phyloP scores from a whole-genome alignment of 2,113 vertebrate species.

The Macroglossus sobrinus region DNA sequence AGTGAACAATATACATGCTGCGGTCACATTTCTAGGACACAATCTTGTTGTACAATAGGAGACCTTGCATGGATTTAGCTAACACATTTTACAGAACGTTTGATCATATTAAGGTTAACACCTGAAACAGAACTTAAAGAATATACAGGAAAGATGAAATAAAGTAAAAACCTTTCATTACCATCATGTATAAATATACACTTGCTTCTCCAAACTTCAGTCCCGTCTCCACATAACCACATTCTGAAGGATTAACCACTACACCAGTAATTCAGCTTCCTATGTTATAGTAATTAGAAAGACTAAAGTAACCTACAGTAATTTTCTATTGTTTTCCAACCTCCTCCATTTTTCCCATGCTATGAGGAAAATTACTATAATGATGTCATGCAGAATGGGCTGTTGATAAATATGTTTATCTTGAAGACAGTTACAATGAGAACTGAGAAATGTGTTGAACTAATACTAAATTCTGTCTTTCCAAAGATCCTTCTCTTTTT shows the following conservation, averaged over 20 bases:
- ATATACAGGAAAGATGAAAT: conserved; percentile 62
- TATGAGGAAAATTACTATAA: conserved; percentile 22
- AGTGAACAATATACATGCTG: conserved; percentile 59
- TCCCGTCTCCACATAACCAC: conserved; percentile 13
- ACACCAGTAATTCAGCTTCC: conserved; percentile 36
- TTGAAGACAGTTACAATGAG: neutral
- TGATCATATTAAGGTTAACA: conserved; percentile 65
- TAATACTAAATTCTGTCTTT: neutral
- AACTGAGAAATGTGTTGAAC: conserved; percentile 43
- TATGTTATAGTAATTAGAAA: conserved; percentile 42
- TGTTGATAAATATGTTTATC: conserved; percentile 47
- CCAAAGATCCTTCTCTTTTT: conserved; percentile 34
- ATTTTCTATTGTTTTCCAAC: conserved; percentile 50
- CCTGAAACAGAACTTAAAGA: conserved; percentile 68
- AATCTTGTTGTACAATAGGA: conserved; percentile 67
- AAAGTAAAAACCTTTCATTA: conserved; percentile 62
- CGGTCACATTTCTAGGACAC: conserved; percentile 64
- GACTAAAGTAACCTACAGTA: neutral
- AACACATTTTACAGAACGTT: conserved; percentile 66
- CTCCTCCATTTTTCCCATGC: conserved; percentile 30
- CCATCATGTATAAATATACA: conserved; percentile 47
- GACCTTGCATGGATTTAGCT: conserved; percentile 41
- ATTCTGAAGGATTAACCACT: conserved; percentile 39
- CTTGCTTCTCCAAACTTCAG: conserved; percentile 47
- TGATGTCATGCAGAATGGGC: conserved; percentile 5